Evolutionary conservation across 2,888 invertebrate species (phyloP), one percentile per base, ranked within the genome.

Genomic region (Subacronicta megacephala): DNA sequence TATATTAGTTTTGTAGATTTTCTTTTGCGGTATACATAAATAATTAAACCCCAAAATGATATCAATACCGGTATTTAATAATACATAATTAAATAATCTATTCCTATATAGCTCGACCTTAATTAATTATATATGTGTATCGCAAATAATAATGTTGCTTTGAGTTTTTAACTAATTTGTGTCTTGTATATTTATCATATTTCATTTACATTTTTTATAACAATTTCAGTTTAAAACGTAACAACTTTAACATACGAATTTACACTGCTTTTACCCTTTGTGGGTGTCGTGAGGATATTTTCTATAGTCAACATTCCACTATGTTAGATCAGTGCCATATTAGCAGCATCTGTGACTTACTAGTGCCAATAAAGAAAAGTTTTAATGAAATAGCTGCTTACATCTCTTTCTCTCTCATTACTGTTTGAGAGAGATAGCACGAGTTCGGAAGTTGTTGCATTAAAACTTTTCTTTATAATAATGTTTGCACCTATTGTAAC

Each of bases 231-330:
- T 12, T 54, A 9, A 46, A 57, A 50, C 23, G 36, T 37, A 37
- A 18, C 29, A 44, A 53, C 41, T 46, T 42, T 26, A 18, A 13
- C 47, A 12, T 18, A 52, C 9, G 18, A 35, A 40, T 51, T 44
- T 44, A 51, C 13, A 36, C 7, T 51, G 42, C 35, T 62, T 51
- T 20, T 43, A 57, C 47, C 40, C 45, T 15, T 20, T 12, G n/a
- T 18, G 18, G 23, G 23, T 16, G 37, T 17, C 54, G 38, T 50
- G 17, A 23, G 35, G 37, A 23, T 57, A 50, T 56, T 15, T 36
- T 56, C 62, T 45, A 33, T 71, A 63, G 49, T 41, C 20, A 51
- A 75, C 74, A 75, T 75, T 75, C 75, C 75, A 75, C 16, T 72
- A 62, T 38, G 35, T 42, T 64, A 42, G 33, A 33, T 56, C 69